Evolutionary conservation across 2,113 vertebrate species (phyloP).

Genomic region (Catagonus wagneri): DNA sequence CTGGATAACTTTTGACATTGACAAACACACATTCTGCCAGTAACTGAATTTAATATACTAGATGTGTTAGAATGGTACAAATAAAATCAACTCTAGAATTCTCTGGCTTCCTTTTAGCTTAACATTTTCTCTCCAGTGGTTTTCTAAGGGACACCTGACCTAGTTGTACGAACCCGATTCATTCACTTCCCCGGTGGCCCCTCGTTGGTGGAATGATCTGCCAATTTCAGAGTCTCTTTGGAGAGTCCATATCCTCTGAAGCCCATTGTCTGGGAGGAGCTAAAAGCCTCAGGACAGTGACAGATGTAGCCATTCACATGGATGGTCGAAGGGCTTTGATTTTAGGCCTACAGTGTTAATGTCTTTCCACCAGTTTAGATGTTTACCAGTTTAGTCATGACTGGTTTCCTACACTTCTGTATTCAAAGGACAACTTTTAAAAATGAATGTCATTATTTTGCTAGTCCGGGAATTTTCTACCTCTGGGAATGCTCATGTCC

Average conservation of each 20-base stretch:
- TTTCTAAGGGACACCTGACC: background rate
- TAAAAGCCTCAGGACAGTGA: background rate
- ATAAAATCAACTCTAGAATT: background rate
- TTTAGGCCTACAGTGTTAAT: background rate
- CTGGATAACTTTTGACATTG: background rate
- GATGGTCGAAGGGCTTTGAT: background rate
- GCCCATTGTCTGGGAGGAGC: background rate
- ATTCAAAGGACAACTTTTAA: background rate
- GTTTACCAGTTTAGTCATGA: background rate
- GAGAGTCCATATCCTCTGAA: background rate
- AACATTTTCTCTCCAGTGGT: background rate
- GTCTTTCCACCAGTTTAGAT: background rate
- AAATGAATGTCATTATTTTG: background rate
- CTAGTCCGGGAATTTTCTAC: background rate
- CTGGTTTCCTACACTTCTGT: background rate
- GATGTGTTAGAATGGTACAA: background rate
- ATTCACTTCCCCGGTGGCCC: background rate
- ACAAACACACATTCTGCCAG: background rate
- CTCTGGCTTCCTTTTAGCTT: constrained; percentile 27
- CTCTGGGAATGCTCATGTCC: background rate
- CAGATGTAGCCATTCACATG: background rate
- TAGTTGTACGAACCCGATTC: constrained; percentile 22
- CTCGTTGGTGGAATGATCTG: background rate
- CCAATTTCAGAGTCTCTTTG: background rate
- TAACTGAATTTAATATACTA: background rate